Evolutionary conservation across 2,888 invertebrate genomes (phyloP).

Genomic region (Unio delphinus): DNA sequence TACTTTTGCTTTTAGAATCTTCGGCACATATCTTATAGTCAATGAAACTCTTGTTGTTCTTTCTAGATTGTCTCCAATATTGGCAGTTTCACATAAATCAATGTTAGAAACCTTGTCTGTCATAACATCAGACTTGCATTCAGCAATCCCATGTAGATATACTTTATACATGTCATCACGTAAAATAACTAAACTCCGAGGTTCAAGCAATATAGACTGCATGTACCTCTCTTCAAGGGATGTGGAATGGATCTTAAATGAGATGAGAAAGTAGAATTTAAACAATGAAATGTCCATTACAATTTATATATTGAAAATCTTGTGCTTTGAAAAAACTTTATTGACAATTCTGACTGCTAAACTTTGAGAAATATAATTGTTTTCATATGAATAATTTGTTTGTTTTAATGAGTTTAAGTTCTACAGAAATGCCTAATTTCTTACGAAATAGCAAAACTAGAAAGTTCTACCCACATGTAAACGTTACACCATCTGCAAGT

Average conservation of each 20-base stretch:
- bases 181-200: conserved; percentile 88
- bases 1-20: conserved; percentile 71
- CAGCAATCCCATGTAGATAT: conserved; percentile 90
- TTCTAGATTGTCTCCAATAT: conserved; percentile 76
- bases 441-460: too few relatives aligned
- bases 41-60: conserved; percentile 87
- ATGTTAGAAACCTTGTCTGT: conserved; percentile 73
- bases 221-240: conserved; percentile 67
- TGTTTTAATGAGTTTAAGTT: too few relatives aligned
- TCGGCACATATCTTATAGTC: conserved; percentile 94
- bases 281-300: too few relatives aligned
- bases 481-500: too few relatives aligned
- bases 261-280: neutral
- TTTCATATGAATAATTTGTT: too few relatives aligned
- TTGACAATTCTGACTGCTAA: too few relatives aligned
- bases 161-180: conserved; percentile 86
- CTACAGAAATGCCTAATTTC: too few relatives aligned
- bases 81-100: conserved; percentile 76
- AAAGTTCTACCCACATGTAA: too few relatives aligned
- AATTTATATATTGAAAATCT: too few relatives aligned
- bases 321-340: too few relatives aligned
- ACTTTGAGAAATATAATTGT: too few relatives aligned
- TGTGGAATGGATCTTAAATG: conserved; percentile 6
- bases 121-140: conserved; percentile 78
- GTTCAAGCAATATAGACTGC: conserved; percentile 87